Conservation (phyloP, 2,797 vertebrate species). For the Monodelphis domestica region DNA sequence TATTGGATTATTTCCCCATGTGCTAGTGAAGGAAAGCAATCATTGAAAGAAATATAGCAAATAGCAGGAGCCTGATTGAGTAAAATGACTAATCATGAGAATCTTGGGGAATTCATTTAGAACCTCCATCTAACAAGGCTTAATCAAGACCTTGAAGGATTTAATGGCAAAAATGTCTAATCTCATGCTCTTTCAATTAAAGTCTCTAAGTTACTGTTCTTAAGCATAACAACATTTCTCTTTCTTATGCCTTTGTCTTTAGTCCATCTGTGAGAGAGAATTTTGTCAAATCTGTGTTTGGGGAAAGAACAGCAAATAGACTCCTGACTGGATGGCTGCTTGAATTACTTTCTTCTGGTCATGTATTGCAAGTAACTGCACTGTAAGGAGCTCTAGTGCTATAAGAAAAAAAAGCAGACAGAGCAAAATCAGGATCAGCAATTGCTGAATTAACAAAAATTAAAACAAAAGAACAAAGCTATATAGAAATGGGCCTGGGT, state of each 20-base stretch:
- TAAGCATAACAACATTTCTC: background rate
- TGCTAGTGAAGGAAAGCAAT: background rate
- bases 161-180: background rate
- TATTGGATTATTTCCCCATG: background rate
- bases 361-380: background rate
- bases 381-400: rapidly evolving
- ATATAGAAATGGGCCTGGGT: background rate
- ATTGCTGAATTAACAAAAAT: slow-evolving; percentile 19
- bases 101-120: background rate
- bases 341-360: background rate
- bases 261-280: rapidly evolving
- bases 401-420: background rate
- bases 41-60: background rate
- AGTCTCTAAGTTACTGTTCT: background rate
- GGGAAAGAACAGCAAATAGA: background rate
- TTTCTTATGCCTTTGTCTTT: background rate
- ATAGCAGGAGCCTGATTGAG: slow-evolving; percentile 2
- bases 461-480: background rate
- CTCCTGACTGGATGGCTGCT: background rate
- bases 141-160: slow-evolving; percentile 9
- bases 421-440: background rate
- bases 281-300: background rate
- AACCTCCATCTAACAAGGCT: background rate
- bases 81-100: background rate
- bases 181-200: background rate